Evolutionary conservation across 2,888 invertebrate species (phyloP), one percentile per base, ranked within the genome.

Genomic region (Caenorhabditis japonica): DNA sequence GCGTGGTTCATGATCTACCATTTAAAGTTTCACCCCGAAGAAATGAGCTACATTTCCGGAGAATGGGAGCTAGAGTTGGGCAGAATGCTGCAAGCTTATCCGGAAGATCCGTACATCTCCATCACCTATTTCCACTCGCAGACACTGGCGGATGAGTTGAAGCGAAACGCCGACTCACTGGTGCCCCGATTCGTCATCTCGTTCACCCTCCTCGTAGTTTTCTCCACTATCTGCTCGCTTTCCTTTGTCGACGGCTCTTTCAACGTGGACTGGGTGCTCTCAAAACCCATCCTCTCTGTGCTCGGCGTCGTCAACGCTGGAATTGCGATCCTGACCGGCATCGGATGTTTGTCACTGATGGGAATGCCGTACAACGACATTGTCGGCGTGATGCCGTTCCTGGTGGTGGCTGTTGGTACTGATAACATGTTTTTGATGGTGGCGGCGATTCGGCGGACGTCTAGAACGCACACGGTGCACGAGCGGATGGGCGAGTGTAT

Each of bases 371-470:
- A 95, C 89, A 95, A 95, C 87, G 95, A 95, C 69, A 93, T 96
- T 80, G 95, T 95, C 88, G 91, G 95, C 84, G 95, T 95, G 0
- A 95, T 95, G 25, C 95, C 95, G 5, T 95, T 95, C 88, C 91
- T 95, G 69, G 95, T 95, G 93, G 93, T 95, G 83, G 95, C 95
- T 86, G 95, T 96, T 85, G 95, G 95, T 72, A 94, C 95, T 71
- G 95, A 96, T 88, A 95, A 95, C 88, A 95, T 95, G 1, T 96
- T 96, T 87, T 94, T 96, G 27, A 94, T 96, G 94, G 89, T 96
- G 84, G 95, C 95, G 2, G 94, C 94, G 0, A 94, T 95, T 94
- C 91, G 95, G 61, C 91, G 95, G 53, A 94, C 95, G 0, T 92
- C 93, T 5, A 77, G 88, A 12, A 79, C 78, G 1, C 76, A 79